phyloP scores from a whole-genome alignment of 1,140 invertebrate species.

The Cydia splendana region DNA sequence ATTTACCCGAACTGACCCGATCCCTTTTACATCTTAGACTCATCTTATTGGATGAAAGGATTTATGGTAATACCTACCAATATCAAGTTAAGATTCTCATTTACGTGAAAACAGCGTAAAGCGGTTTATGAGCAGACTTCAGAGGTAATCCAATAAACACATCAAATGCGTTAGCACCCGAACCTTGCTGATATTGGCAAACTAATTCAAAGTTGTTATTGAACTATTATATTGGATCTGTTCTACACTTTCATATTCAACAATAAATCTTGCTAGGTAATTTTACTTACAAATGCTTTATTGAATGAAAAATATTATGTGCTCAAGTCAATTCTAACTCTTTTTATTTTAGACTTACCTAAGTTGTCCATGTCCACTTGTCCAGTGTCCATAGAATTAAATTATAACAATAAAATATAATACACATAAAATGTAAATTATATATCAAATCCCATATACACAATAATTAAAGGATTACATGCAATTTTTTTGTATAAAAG shows the following conservation, averaged over 20 bases:
- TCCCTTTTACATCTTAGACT: background rate
- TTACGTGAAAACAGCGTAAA: background rate
- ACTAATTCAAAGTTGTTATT: background rate
- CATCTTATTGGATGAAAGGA: background rate
- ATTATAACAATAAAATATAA: too few relatives aligned
- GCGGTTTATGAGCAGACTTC: background rate
- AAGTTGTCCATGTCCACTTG: too few relatives aligned
- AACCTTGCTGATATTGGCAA: constrained; percentile 7
- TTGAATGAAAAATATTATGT: too few relatives aligned
- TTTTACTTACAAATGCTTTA: too few relatives aligned
- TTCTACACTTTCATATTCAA: background rate
- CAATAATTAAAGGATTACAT: too few relatives aligned
- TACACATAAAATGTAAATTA: too few relatives aligned
- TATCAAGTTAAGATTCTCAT: background rate
- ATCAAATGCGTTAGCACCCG: background rate
- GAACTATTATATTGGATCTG: background rate
- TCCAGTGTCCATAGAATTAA: too few relatives aligned
- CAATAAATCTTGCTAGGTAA: background rate
- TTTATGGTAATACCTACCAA: constrained; percentile 1
- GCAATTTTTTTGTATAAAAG: too few relatives aligned
- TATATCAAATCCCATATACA: too few relatives aligned
- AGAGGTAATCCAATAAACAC: constrained; percentile 1
- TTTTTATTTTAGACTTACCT: too few relatives aligned
- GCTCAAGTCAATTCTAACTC: too few relatives aligned
- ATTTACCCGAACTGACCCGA: too few relatives aligned